Conservation (phyloP, 2,888 invertebrate genomes). For the Mythimna impura region DNA sequence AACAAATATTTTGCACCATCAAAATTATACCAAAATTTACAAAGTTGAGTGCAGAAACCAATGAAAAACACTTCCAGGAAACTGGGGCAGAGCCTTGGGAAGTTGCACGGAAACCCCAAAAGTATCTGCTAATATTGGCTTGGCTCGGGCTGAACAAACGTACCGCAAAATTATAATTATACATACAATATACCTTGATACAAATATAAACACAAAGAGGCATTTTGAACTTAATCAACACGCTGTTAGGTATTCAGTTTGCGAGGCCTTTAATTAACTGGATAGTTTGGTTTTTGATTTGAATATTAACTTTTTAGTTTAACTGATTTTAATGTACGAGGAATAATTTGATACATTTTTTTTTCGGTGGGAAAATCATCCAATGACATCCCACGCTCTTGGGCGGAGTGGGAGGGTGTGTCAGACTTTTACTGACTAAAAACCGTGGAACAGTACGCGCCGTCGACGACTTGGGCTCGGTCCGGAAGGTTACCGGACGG, state of each 20-base stretch:
- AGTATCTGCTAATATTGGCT: constrained; percentile 40
- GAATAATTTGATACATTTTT: neutral
- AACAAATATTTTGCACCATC: neutral
- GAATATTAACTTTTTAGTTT: constrained; percentile 34
- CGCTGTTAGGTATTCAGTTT: constrained; percentile 37
- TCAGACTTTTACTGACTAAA: too few species aligned
- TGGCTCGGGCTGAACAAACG: constrained; percentile 42
- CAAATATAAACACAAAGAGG: constrained; percentile 22
- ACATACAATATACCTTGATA: constrained; percentile 4
- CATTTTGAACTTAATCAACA: constrained; percentile 47
- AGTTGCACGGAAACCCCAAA: constrained; percentile 38
- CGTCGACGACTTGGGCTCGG: too few species aligned
- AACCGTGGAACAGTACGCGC: too few species aligned
- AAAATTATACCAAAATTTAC: constrained; percentile 4
- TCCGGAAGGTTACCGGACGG: too few species aligned
- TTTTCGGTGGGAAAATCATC: neutral
- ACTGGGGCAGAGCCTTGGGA: constrained; percentile 45
- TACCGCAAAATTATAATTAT: constrained; percentile 22
- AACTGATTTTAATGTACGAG: constrained; percentile 23
- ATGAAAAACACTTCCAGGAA: constrained; percentile 34
- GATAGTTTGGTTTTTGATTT: constrained; percentile 48
- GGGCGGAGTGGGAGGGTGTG: too few species aligned
- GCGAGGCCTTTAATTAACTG: constrained; percentile 31
- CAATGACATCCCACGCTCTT: too few species aligned
- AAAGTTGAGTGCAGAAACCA: constrained; percentile 23